phyloP scores from a whole-genome alignment of 2,888 invertebrate species.

The Teleiodes luculella region DNA sequence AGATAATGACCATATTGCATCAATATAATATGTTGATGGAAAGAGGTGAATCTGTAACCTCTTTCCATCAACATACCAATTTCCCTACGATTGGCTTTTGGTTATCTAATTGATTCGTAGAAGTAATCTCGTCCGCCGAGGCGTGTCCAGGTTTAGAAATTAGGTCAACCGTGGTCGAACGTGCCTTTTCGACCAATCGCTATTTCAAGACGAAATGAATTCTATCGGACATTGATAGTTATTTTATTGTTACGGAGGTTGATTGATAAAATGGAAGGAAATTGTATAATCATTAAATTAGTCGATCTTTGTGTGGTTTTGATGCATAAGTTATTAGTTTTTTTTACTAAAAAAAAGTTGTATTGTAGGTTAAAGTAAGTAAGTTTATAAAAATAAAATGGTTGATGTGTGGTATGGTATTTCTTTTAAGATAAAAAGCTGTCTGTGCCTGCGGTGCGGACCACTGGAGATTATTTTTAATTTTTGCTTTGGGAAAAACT shows the following conservation, averaged over 20 bases:
- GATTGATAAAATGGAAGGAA: background rate
- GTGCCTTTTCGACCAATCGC: background rate
- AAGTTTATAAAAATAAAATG: no score
- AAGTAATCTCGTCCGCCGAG: conserved; percentile 7
- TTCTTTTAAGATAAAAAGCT: no score
- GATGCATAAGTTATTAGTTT: no score
- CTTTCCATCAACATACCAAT: background rate
- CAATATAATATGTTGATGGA: background rate
- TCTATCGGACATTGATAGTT: background rate
- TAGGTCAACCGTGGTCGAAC: conserved; percentile 21
- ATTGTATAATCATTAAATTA: no score
- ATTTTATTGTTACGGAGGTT: background rate
- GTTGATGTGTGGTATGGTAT: no score
- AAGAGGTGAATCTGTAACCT: background rate
- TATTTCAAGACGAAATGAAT: background rate
- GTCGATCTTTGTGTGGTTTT: no score
- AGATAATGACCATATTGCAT: no score
- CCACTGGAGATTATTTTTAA: no score
- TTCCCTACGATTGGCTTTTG: background rate
- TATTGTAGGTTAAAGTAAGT: no score
- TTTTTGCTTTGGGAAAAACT: no score
- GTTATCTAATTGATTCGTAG: conserved; percentile 7
- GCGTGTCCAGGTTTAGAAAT: conserved; percentile 22
- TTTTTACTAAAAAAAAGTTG: no score
- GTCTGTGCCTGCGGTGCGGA: no score